Evolutionary conservation across 2,113 vertebrate species (phyloP).

Genomic region (Seriola aureovittata): DNA sequence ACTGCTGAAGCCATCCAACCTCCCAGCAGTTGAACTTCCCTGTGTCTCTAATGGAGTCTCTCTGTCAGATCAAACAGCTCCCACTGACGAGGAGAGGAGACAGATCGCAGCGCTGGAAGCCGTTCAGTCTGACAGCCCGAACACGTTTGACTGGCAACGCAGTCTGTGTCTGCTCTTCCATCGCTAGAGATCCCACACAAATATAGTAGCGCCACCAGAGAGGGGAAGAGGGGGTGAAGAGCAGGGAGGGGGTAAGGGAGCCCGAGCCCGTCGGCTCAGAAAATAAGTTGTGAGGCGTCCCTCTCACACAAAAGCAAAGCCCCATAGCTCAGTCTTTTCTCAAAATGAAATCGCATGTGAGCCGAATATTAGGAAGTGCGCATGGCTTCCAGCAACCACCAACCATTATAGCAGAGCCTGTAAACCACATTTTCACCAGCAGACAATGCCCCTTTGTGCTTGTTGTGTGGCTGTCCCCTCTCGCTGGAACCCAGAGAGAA

Average conservation of each 20-base stretch:
- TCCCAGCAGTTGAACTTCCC: conserved; percentile 78
- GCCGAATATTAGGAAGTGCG: conserved; percentile 84
- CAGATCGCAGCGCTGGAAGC: conserved; percentile 80
- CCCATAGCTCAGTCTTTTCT: conserved; percentile 80
- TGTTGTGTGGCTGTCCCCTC: conserved; percentile 79
- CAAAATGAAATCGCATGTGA: conserved; percentile 85
- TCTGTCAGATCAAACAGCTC: conserved; percentile 82
- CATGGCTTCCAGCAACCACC: conserved; percentile 84
- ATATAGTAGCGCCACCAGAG: conserved; percentile 80
- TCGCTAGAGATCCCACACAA: conserved; percentile 74
- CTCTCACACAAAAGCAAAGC: conserved; percentile 76
- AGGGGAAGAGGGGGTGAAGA: conserved; percentile 52
- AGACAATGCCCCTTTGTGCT: conserved; percentile 87
- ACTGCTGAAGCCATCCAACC: conserved; percentile 80
- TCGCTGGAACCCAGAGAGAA: conserved; percentile 58
- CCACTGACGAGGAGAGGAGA: conserved; percentile 79
- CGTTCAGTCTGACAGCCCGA: conserved; percentile 81
- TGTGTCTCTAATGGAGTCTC: conserved; percentile 79
- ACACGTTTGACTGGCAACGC: conserved; percentile 82
- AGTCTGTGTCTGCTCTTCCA: conserved; percentile 73
- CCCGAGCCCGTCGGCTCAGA: conserved; percentile 69
- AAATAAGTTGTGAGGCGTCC: conserved; percentile 78
- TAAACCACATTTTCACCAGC: conserved; percentile 86
- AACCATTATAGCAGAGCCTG: conserved; percentile 81
- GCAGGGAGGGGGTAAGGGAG: conserved; percentile 51